phyloP scores from a whole-genome alignment of 2,113 vertebrate species.

The Pseudolaguvia tuberculata region DNA sequence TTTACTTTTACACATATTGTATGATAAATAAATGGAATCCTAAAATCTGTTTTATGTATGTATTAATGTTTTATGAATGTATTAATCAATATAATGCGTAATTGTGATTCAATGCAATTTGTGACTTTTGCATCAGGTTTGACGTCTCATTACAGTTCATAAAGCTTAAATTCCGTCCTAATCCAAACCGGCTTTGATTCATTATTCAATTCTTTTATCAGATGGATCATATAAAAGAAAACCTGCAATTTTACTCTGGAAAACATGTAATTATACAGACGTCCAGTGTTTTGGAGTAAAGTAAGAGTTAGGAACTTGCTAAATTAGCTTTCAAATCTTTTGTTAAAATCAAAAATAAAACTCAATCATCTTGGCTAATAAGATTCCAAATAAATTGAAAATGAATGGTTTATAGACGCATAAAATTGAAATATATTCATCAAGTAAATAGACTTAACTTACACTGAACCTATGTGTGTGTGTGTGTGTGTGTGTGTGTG shows the following conservation, averaged over 20 bases:
- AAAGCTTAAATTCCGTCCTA: neutral
- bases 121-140: too few relatives aligned
- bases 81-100: neutral
- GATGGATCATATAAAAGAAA: neutral
- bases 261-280: too few relatives aligned
- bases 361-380: neutral
- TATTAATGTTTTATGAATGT: neutral
- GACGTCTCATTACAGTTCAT: neutral
- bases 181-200: neutral
- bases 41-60: too few relatives aligned
- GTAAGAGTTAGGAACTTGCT: neutral
- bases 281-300: too few relatives aligned
- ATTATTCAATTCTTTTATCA: neutral
- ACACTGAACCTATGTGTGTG: too few relatives aligned
- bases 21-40: too few relatives aligned
- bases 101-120: neutral
- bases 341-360: neutral
- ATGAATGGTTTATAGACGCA: neutral
- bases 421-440: conserved; percentile 14
- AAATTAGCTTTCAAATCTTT: neutral
- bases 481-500: too few relatives aligned
- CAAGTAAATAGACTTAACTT: neutral
- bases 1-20: neutral
- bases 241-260: too few relatives aligned
- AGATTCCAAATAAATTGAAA: neutral